These are phyloP conservation scores for Tinea semifulvella DNA, from an alignment of 2,888 invertebrate genomes.

Conservation along the genomic window DNA sequence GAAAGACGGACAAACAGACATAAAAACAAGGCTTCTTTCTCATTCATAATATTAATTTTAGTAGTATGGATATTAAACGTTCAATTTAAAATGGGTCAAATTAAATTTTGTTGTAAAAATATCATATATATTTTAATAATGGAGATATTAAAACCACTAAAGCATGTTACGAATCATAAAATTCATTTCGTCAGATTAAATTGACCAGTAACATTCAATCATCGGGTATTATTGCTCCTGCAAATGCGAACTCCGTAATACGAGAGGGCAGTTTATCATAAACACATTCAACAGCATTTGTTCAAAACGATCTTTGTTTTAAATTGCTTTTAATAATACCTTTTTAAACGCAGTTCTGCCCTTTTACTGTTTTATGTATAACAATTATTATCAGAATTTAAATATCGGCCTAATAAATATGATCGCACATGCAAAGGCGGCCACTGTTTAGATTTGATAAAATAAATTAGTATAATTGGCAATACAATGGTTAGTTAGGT, in stretches of 20 bases:
- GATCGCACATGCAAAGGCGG: not conserved
- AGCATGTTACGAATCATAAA: constrained; percentile 10
- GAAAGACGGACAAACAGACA: no score
- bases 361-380: constrained; percentile 29
- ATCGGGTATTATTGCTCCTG: constrained; percentile 20
- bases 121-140: constrained; percentile 4
- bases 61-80: not conserved
- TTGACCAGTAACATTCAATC: constrained; percentile 29
- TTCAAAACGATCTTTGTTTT: constrained; percentile 29
- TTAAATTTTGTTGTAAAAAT: not conserved
- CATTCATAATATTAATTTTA: no score
- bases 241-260: not conserved
- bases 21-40: no score
- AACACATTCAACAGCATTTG: constrained; percentile 25
- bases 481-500: constrained; percentile 1
- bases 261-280: constrained; percentile 7
- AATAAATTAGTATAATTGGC: constrained; percentile 6
- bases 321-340: constrained; percentile 38
- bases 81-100: not conserved
- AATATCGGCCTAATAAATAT: constrained; percentile 10
- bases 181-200: constrained; percentile 8
- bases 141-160: not conserved
- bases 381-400: constrained; percentile 12
- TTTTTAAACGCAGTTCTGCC: constrained; percentile 29
- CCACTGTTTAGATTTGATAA: constrained; percentile 6